Conservation (phyloP, 2,888 invertebrate species). For the Hyposoter dolosus region DNA sequence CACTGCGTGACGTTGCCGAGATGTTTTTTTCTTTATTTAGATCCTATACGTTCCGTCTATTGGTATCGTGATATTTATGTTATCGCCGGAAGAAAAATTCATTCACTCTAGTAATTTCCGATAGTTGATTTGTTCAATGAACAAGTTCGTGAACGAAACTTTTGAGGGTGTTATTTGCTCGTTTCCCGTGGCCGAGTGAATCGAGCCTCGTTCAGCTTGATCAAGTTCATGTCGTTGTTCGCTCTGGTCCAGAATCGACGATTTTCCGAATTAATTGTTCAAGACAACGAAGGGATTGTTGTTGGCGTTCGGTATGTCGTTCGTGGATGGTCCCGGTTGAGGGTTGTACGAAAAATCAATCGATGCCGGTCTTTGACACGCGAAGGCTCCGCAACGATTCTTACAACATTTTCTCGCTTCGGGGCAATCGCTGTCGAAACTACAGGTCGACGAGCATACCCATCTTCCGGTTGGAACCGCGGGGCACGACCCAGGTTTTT, state of each 20-base stretch:
- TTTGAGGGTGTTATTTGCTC: not conserved
- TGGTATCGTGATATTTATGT: not conserved
- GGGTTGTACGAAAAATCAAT: constrained; percentile 52
- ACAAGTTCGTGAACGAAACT: not conserved
- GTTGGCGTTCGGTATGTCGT: constrained; percentile 50
- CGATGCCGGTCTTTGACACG: constrained; percentile 83
- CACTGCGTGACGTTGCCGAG: not conserved
- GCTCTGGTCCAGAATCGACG: not conserved
- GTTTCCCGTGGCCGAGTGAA: not conserved
- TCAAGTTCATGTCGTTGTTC: not conserved
- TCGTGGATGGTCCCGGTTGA: constrained; percentile 31
- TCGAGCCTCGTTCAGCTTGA: not conserved
- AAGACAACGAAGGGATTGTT: constrained; percentile 63
- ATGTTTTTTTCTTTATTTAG: not conserved
- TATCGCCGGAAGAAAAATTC: not conserved
- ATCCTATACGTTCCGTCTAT: not conserved
- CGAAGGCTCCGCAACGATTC: constrained; percentile 86
- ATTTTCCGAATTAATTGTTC: constrained; percentile 34
- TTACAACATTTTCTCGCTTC: constrained; percentile 86
- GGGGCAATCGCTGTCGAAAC: constrained; percentile 86
- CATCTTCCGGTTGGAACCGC: constrained; percentile 86
- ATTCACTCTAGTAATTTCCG: not conserved
- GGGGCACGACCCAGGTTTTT: constrained; percentile 86
- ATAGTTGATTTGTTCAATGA: not conserved
- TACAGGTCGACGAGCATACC: constrained; percentile 87